Conservation (phyloP, 2,888 invertebrate species). For the Amaurobius ferox region DNA sequence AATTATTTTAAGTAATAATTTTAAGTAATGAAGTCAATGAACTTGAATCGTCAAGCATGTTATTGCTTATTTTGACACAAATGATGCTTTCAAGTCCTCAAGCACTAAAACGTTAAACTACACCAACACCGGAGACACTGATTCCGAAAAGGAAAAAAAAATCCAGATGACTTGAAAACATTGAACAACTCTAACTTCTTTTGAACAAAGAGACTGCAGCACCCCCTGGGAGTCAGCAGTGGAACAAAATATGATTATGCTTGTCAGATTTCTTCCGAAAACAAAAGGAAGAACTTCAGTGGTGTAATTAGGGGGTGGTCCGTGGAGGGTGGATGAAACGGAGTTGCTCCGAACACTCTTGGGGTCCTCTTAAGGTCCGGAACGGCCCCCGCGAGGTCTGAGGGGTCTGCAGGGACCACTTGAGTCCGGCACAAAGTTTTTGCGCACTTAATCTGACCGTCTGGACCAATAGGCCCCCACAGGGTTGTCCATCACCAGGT, state of each 20-base stretch:
- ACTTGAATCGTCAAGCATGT: no score
- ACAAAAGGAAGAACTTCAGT: conserved; percentile 27
- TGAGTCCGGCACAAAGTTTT: conserved; percentile 63
- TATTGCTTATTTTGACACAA: no score
- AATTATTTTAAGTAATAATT: no score
- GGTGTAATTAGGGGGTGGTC: conserved; percentile 61
- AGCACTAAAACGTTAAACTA: neutral
- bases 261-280: conserved; percentile 62
- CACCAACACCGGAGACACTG: neutral
- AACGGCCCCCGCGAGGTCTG: conserved; percentile 52
- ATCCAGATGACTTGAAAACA: neutral
- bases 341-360: conserved; percentile 17
- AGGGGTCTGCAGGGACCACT: conserved; percentile 62
- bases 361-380: conserved; percentile 60
- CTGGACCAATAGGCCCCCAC: conserved; percentile 64
- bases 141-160: neutral
- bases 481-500: conserved; percentile 60
- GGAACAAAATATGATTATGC: conserved; percentile 69
- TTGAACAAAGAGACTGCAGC: conserved; percentile 3
- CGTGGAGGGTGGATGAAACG: conserved; percentile 46
- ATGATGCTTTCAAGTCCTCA: no score
- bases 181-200: conserved; percentile 14
- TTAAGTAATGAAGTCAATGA: no score
- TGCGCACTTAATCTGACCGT: conserved; percentile 67
- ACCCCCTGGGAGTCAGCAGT: conserved; percentile 33